phyloP scores from a whole-genome alignment of 2,797 vertebrate genomes.

The Cyclura pinguis region DNA sequence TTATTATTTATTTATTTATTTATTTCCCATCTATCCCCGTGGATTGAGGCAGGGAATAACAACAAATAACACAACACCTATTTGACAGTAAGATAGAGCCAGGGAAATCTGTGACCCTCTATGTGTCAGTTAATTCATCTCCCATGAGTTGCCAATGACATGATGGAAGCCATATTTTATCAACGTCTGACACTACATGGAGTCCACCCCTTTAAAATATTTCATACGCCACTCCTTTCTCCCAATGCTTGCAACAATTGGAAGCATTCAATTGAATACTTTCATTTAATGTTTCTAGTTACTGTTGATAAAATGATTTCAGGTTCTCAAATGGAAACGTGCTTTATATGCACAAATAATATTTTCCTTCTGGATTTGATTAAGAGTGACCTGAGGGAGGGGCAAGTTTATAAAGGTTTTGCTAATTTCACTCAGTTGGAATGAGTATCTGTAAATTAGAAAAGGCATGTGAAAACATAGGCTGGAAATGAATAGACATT shows the following conservation, averaged over 20 bases:
- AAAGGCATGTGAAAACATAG: not conserved
- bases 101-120: too few species aligned
- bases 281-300: too few species aligned
- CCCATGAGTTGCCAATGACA: too few species aligned
- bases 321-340: constrained; percentile 15
- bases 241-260: not conserved
- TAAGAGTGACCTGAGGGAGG: not conserved
- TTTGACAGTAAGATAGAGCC: too few species aligned
- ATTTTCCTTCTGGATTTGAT: constrained; percentile 33
- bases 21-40: too few species aligned
- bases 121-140: too few species aligned
- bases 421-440: not conserved
- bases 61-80: too few species aligned
- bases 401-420: constrained; percentile 4
- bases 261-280: too few species aligned
- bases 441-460: not conserved
- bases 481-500: not conserved
- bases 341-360: not conserved
- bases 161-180: too few species aligned
- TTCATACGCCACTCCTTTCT: not conserved
- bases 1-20: too few species aligned
- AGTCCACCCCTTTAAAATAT: not conserved
- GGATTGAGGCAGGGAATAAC: too few species aligned
- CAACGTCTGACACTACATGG: too few species aligned
- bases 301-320: not conserved